Evolutionary conservation across 2,888 invertebrate genomes (phyloP), one percentile per base, ranked within the genome.

Genomic region (Sminthurides aquaticus): DNA sequence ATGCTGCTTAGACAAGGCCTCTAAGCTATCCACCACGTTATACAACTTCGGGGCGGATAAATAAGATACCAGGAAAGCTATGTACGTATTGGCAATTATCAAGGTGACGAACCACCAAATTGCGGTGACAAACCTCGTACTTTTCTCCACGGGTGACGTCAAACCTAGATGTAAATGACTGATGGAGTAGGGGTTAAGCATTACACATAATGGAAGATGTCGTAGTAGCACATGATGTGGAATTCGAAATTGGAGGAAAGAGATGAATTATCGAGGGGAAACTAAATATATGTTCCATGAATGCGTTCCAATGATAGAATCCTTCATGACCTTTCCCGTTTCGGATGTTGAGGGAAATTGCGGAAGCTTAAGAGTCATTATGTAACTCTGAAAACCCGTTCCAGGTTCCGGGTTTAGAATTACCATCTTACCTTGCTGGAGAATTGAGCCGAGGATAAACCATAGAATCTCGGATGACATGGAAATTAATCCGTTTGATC

Each of bases 51-150:
- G 74, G 24, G 68, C 70, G 3, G 73, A 72, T 22, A 74, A 58
- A 29, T 70, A 74, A 3, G 71, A 71, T 0, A 74, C 73, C 34
- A 74, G 69, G 60, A 72, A 71, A 28, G 67, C 74, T 18, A 72
- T 64, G 59, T 74, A 74, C n/a, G 70, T 69, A 56, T 73, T 74
- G 20, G 74, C 70, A 28, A 74, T 52, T 22, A 70, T 62, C 1
- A 74, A 63, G 8, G 72, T 72, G 29, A 68, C 55, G 34, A 73
- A 62, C 70, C 72, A 71, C 74, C 74, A 74, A 25, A 74, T 64
- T 2, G 63, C 63, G 15, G 72, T 62, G 15, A 73, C 56, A 52
- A 74, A 73, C 34, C 70, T 61, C 2, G 73, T 69, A 15, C 69
- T 68, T 64, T 68, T 69, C 54, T 71, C 66, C 1, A 69, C 65